Evolutionary conservation across 2,797 vertebrate species (phyloP).

Genomic region (Diplodus sargus): DNA sequence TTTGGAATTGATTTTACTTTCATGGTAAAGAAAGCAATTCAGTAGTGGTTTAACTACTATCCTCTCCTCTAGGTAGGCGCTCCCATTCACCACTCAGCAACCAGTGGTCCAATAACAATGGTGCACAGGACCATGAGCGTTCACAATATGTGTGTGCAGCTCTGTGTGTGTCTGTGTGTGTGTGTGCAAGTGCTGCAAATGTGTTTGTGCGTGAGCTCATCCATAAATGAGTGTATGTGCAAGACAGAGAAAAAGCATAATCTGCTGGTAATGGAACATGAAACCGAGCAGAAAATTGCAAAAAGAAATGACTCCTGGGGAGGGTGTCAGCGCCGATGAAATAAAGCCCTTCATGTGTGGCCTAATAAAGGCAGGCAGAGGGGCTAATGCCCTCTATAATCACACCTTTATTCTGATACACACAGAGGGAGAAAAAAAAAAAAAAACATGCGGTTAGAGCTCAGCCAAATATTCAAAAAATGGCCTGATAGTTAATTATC

Average conservation of each 20-base stretch:
- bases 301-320: slow-evolving; percentile 80
- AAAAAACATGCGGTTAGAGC: slow-evolving; percentile 2
- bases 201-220: slow-evolving; percentile 68
- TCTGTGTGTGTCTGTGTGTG: not conserved
- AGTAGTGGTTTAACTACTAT: slow-evolving; percentile 66
- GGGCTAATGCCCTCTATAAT: slow-evolving; percentile 68
- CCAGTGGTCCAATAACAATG: slow-evolving; percentile 65
- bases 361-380: slow-evolving; percentile 71
- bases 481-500: slow-evolving; percentile 35
- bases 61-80: slow-evolving; percentile 52
- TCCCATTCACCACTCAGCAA: slow-evolving; percentile 66
- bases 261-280: slow-evolving; percentile 82
- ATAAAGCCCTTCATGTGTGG: slow-evolving; percentile 77
- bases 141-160: slow-evolving; percentile 48
- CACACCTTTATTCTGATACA: slow-evolving; percentile 66
- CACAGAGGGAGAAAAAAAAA: slow-evolving; percentile 25
- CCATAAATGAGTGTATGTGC: slow-evolving; percentile 71
- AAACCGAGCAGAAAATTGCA: slow-evolving; percentile 86
- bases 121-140: slow-evolving; percentile 57
- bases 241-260: slow-evolving; percentile 75
- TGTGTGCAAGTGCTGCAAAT: slow-evolving; percentile 50
- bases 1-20: slow-evolving; percentile 73
- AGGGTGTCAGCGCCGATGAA: slow-evolving; percentile 77
- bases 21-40: slow-evolving; percentile 61
- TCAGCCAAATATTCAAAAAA: slow-evolving; percentile 42